Evolutionary conservation across 2,113 vertebrate species (phyloP).

Genomic region (Ciconia boyciana): DNA sequence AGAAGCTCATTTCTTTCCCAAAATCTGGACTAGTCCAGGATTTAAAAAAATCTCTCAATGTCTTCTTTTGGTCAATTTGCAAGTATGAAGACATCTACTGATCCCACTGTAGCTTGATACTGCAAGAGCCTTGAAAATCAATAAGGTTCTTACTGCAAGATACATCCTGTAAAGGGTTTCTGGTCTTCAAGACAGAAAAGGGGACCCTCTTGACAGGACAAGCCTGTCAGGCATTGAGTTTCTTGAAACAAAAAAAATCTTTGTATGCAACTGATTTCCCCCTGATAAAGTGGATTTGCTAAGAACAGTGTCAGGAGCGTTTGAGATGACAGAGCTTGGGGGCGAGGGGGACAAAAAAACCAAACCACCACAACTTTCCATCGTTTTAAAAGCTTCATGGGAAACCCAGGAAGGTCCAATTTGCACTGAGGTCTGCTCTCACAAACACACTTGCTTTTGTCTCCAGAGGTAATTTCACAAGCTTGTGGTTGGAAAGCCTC

Average conservation of each 20-base stretch:
- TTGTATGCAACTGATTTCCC: not conserved
- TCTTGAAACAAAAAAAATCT: not conserved
- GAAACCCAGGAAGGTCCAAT: not conserved
- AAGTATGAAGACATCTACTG: not conserved
- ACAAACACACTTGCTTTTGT: not conserved
- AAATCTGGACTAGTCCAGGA: not conserved
- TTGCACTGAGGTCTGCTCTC: not conserved
- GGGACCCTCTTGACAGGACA: not conserved
- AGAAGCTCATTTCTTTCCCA: not conserved
- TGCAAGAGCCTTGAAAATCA: not conserved
- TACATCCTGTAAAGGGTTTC: not conserved
- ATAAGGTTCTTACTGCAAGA: not conserved
- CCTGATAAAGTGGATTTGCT: not conserved
- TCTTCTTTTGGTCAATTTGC: not conserved
- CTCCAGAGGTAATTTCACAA: conserved; percentile 14
- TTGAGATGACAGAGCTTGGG: not conserved
- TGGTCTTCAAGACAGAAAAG: not conserved
- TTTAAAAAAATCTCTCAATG: not conserved
- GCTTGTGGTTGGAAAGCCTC: not conserved
- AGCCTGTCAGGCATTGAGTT: not conserved
- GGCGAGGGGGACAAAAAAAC: not conserved
- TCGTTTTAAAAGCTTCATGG: not conserved
- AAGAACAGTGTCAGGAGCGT: not conserved
- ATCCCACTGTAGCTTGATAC: not conserved
- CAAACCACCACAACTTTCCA: not conserved